These are phyloP conservation scores for Drosophila jambulina DNA, from an alignment of 1,140 invertebrate species.

Conservation along the genomic window DNA sequence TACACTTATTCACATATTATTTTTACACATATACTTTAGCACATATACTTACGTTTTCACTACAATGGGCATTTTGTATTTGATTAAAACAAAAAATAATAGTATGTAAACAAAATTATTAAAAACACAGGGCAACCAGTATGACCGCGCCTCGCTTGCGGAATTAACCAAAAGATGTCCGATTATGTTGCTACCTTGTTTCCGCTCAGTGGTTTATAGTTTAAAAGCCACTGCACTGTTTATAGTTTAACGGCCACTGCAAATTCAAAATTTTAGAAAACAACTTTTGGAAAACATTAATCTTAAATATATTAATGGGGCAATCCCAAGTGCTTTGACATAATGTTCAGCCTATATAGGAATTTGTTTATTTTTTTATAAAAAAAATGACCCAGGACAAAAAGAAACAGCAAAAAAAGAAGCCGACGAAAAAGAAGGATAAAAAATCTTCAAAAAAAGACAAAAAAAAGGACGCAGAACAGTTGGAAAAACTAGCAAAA, in stretches of 20 bases:
- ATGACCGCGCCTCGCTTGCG: background rate
- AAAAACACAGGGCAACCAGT: background rate
- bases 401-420: constrained; percentile 43
- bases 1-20: background rate
- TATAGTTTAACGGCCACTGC: constrained; percentile 4
- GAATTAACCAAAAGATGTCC: background rate
- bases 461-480: background rate
- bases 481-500: constrained; percentile 11
- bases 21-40: background rate
- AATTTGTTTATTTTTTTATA: background rate
- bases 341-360: constrained; percentile 18
- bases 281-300: background rate
- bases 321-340: constrained; percentile 44
- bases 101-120: background rate
- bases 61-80: constrained; percentile 65
- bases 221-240: background rate
- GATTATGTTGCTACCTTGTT: background rate
- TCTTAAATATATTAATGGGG: background rate
- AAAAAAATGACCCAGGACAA: constrained; percentile 47
- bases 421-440: constrained; percentile 9
- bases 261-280: background rate
- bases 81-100: no score
- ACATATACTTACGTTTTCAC: constrained; percentile 73
- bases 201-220: constrained; percentile 1
- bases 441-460: background rate